These are phyloP conservation scores for Callionymus lyra DNA, from an alignment of 2,113 vertebrate genomes.

Conservation along the genomic window DNA sequence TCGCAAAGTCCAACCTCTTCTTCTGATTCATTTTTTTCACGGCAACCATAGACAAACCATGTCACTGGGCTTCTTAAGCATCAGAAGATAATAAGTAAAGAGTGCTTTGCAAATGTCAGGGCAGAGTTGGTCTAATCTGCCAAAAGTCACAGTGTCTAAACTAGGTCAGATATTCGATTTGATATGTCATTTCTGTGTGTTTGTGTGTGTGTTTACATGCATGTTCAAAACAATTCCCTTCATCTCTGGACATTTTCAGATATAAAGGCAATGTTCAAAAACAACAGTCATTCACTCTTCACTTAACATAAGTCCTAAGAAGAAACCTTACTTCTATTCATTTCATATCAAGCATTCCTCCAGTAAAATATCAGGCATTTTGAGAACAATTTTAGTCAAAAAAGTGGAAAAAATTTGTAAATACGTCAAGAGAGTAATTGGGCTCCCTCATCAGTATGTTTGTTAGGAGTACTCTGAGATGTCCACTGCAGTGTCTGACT, in stretches of 20 bases:
- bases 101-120: neutral
- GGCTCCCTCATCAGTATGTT: conserved; percentile 1
- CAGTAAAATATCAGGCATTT: neutral
- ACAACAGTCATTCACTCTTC: neutral
- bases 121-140: neutral
- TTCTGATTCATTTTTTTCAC: too few species aligned
- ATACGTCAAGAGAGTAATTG: conserved; percentile 11
- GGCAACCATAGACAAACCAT: too few species aligned
- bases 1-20: too few species aligned
- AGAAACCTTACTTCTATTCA: too few species aligned
- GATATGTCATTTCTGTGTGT: too few species aligned
- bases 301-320: neutral
- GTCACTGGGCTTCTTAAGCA: too few species aligned
- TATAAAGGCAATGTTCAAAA: neutral
- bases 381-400: neutral
- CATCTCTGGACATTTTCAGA: too few species aligned
- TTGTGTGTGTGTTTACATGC: too few species aligned
- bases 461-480: conserved; percentile 35
- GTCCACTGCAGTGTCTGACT: conserved; percentile 34
- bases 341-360: neutral
- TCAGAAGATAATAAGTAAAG: neutral
- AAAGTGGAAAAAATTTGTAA: conserved; percentile 1
- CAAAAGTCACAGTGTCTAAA: conserved; percentile 9
- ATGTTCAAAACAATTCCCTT: neutral
- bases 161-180: neutral